Evolutionary conservation across 1,140 invertebrate species (phyloP).

Genomic region (Hyles vespertilio): DNA sequence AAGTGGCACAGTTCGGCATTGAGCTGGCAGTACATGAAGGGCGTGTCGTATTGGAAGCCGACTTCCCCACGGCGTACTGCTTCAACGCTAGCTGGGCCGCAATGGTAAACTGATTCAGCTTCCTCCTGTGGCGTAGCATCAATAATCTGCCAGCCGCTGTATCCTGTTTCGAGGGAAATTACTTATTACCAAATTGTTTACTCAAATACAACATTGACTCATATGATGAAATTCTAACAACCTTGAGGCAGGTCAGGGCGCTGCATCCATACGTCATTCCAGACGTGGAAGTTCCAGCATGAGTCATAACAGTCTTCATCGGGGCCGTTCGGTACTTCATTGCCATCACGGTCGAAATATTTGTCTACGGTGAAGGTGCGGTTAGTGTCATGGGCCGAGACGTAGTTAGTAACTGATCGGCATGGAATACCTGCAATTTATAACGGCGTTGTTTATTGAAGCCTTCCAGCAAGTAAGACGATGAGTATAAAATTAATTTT

Average conservation of each 20-base stretch:
- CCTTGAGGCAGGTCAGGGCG: slow-evolving; percentile 83
- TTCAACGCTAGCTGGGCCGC: slow-evolving; percentile 83
- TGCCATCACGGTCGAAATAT: slow-evolving; percentile 79
- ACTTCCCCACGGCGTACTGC: slow-evolving; percentile 86
- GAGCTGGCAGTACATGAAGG: slow-evolving; percentile 87
- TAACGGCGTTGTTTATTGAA: background rate
- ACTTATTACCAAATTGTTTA: background rate
- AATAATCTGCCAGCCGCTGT: slow-evolving; percentile 88
- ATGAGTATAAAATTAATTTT: slow-evolving; percentile 1
- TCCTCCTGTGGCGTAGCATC: slow-evolving; percentile 87
- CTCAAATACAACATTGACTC: background rate
- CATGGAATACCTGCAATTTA: slow-evolving; percentile 80
- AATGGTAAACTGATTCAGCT: slow-evolving; percentile 80
- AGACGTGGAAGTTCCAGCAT: slow-evolving; percentile 90
- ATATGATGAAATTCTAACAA: slow-evolving; percentile 19
- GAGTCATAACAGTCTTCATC: slow-evolving; percentile 78
- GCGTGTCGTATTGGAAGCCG: slow-evolving; percentile 83
- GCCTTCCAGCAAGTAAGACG: slow-evolving; percentile 3
- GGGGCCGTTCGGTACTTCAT: slow-evolving; percentile 79
- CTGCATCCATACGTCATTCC: slow-evolving; percentile 91
- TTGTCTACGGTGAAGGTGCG: slow-evolving; percentile 82
- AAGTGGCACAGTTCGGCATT: slow-evolving; percentile 86
- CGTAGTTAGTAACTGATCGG: slow-evolving; percentile 85
- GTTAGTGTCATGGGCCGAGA: slow-evolving; percentile 87
- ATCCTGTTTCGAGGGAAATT: slow-evolving; percentile 59